phyloP scores from a whole-genome alignment of 2,888 invertebrate genomes.

The Augiades crinisus region DNA sequence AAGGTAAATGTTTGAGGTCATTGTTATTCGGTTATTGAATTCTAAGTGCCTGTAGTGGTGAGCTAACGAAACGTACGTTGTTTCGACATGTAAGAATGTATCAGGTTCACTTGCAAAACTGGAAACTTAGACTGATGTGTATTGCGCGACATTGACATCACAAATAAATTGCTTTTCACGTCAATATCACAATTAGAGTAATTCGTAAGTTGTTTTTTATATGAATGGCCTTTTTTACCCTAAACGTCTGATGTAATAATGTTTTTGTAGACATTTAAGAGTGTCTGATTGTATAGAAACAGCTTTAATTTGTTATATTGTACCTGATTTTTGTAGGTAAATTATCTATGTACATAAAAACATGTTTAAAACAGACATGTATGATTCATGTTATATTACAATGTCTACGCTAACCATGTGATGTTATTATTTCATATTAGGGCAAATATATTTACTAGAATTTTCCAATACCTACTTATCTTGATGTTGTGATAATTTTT shows the following conservation, averaged over 20 bases:
- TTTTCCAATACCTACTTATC: too few relatives aligned
- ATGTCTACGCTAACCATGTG: too few relatives aligned
- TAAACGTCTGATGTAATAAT: conserved; percentile 9
- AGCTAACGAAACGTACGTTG: conserved; percentile 57
- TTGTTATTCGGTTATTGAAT: conserved; percentile 60
- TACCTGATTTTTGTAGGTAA: too few relatives aligned
- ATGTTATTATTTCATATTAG: too few relatives aligned
- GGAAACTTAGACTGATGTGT: conserved; percentile 39
- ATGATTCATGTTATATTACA: too few relatives aligned
- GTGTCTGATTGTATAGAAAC: neutral
- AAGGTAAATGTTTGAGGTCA: conserved; percentile 86
- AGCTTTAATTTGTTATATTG: neutral
- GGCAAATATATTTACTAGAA: too few relatives aligned
- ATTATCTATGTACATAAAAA: too few relatives aligned
- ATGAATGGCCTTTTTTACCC: neutral
- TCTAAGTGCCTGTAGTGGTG: conserved; percentile 51
- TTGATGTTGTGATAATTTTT: too few relatives aligned
- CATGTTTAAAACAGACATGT: too few relatives aligned
- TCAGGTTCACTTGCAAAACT: conserved; percentile 58
- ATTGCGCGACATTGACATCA: conserved; percentile 61
- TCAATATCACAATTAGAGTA: conserved; percentile 35
- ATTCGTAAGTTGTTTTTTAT: conserved; percentile 3
- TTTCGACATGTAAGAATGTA: conserved; percentile 60
- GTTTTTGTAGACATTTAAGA: conserved; percentile 5
- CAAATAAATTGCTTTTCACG: conserved; percentile 34